phyloP scores from a whole-genome alignment of 2,797 vertebrate species.

The Botia almorhae region DNA sequence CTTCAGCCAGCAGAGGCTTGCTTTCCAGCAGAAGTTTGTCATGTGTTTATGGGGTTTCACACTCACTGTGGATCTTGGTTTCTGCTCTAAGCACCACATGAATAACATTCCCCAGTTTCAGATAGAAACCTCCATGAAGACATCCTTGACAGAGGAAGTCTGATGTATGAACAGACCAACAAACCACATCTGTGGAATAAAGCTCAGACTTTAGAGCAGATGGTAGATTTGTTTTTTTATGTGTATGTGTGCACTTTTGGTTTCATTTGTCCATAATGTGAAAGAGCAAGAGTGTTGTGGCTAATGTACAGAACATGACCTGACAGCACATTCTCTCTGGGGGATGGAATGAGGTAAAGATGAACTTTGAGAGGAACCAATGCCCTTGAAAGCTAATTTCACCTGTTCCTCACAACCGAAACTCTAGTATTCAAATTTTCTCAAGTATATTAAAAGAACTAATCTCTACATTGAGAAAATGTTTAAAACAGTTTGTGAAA shows the following conservation, averaged over 20 bases:
- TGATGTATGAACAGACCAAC: constrained; percentile 53
- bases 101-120: constrained; percentile 74
- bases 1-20: constrained; percentile 69
- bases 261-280: constrained; percentile 61
- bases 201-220: constrained; percentile 32
- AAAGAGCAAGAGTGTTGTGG: constrained; percentile 64
- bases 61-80: constrained; percentile 66
- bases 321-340: constrained; percentile 64
- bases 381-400: constrained; percentile 50
- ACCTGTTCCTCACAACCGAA: constrained; percentile 69
- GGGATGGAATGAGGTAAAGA: constrained; percentile 68
- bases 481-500: constrained; percentile 84
- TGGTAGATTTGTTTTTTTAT: constrained; percentile 52
- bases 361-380: constrained; percentile 58
- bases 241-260: constrained; percentile 47
- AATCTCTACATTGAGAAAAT: constrained; percentile 78
- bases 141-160: constrained; percentile 70
- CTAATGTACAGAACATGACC: constrained; percentile 62
- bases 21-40: constrained; percentile 75
- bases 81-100: constrained; percentile 70
- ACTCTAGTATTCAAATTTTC: constrained; percentile 84
- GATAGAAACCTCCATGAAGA: constrained; percentile 80
- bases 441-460: constrained; percentile 78
- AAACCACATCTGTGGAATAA: constrained; percentile 45
- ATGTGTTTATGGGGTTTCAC: constrained; percentile 70